phyloP scores from a whole-genome alignment of 2,797 vertebrate genomes.

The Babyrousa celebensis region DNA sequence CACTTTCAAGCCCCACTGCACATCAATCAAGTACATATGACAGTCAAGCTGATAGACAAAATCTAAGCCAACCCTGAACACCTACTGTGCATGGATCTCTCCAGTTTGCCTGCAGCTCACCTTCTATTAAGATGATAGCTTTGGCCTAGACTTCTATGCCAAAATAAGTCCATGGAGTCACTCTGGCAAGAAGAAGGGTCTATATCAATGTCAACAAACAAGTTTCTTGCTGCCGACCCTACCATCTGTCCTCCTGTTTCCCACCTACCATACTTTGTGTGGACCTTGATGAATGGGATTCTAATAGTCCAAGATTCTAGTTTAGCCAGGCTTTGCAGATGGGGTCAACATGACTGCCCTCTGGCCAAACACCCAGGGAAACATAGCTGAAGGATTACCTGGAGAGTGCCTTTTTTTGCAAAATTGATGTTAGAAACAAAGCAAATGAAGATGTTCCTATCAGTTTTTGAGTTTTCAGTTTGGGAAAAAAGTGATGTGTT shows the following conservation, averaged over 20 bases:
- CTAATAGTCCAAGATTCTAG: conserved; percentile 84
- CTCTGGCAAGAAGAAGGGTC: conserved; percentile 87
- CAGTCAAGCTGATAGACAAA: conserved; percentile 87
- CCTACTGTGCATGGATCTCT: conserved; percentile 84
- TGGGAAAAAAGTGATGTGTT: conserved; percentile 13
- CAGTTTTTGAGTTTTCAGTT: conserved; percentile 36
- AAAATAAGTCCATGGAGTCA: conserved; percentile 88
- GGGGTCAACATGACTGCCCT: conserved; percentile 85
- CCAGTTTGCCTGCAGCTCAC: conserved; percentile 87
- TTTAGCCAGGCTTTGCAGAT: conserved; percentile 86
- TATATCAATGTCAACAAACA: conserved; percentile 88
- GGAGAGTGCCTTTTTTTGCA: conserved; percentile 50
- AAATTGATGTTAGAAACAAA: conserved; percentile 72
- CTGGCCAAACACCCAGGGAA: conserved; percentile 78
- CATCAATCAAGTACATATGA: conserved; percentile 85
- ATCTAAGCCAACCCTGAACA: conserved; percentile 83
- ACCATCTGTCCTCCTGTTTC: conserved; percentile 87
- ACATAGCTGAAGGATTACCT: conserved; percentile 66
- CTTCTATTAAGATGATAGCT: conserved; percentile 87
- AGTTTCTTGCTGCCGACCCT: conserved; percentile 85
- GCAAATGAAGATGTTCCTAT: conserved; percentile 3
- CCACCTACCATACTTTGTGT: conserved; percentile 81
- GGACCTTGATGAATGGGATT: conserved; percentile 87
- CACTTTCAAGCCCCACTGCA: conserved; percentile 81
- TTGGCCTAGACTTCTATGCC: conserved; percentile 84